These are phyloP conservation scores for Aphelocoma californica DNA, from an alignment of 2,797 vertebrate species.

Conservation along the genomic window DNA sequence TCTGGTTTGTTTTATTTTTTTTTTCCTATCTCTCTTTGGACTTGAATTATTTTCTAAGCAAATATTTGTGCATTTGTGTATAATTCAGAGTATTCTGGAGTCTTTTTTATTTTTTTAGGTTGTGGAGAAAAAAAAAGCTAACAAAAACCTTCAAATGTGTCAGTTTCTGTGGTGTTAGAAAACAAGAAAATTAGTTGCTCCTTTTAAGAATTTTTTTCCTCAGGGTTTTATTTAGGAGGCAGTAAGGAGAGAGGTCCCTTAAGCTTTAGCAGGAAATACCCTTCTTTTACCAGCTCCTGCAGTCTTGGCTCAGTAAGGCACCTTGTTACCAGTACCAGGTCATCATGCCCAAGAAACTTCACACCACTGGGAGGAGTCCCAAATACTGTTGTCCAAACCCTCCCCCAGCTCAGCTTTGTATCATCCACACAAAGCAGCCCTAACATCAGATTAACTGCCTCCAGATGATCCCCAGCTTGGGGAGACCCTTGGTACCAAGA, in stretches of 20 bases:
- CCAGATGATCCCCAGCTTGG: neutral
- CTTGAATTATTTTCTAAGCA: neutral
- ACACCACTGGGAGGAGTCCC: constrained; percentile 9
- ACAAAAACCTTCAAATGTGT: neutral
- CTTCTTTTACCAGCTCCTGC: neutral
- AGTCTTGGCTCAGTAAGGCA: neutral
- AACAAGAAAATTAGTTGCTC: neutral
- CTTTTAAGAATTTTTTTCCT: neutral
- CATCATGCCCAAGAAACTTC: constrained; percentile 22
- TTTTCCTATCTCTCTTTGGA: neutral
- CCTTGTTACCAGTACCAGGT: neutral
- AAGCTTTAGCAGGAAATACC: neutral
- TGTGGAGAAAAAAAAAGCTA: neutral
- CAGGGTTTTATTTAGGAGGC: neutral
- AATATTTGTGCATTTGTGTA: neutral
- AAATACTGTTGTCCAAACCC: neutral
- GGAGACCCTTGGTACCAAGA: neutral
- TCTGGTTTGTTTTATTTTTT: neutral
- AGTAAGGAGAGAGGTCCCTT: neutral
- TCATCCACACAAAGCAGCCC: neutral
- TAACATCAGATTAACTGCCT: neutral
- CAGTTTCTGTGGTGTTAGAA: neutral
- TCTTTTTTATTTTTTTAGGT: neutral
- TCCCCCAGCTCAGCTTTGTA: neutral
- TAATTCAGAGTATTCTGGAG: neutral